These are phyloP conservation scores for Epistrophe eligans DNA, from an alignment of 2,888 invertebrate genomes.

Conservation along the genomic window DNA sequence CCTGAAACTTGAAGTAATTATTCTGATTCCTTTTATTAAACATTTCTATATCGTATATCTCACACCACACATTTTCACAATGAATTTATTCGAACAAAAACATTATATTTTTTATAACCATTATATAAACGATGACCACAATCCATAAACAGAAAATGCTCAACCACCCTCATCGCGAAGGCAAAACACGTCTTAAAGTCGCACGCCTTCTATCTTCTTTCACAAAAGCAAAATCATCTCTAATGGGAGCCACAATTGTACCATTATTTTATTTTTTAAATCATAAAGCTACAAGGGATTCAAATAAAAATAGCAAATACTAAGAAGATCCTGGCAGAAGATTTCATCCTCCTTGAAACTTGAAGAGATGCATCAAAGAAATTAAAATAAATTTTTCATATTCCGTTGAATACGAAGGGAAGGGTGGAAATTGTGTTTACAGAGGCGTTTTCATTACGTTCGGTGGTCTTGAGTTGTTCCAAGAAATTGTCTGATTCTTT, in stretches of 20 bases:
- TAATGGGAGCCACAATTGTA: not conserved
- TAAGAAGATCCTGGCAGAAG: not conserved
- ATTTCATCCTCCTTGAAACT: not conserved
- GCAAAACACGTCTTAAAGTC: not conserved
- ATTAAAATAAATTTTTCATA: not conserved
- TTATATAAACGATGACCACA: not conserved
- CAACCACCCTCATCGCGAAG: not conserved
- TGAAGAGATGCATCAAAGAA: constrained; percentile 1
- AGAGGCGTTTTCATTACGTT: not conserved
- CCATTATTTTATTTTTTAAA: not conserved
- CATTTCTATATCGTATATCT: no score
- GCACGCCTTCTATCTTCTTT: not conserved
- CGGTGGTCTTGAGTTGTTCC: not conserved
- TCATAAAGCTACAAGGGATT: no score
- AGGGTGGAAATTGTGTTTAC: not conserved
- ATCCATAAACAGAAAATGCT: not conserved
- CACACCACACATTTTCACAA: no score
- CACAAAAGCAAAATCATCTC: not conserved
- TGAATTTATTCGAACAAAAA: not conserved
- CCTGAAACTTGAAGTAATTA: no score
- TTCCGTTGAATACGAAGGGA: not conserved
- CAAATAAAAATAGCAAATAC: not conserved
- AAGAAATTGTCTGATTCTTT: not conserved
- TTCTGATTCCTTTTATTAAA: no score
- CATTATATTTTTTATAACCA: not conserved